Conservation (phyloP, 2,113 vertebrate species). For the Sardina pilchardus region DNA sequence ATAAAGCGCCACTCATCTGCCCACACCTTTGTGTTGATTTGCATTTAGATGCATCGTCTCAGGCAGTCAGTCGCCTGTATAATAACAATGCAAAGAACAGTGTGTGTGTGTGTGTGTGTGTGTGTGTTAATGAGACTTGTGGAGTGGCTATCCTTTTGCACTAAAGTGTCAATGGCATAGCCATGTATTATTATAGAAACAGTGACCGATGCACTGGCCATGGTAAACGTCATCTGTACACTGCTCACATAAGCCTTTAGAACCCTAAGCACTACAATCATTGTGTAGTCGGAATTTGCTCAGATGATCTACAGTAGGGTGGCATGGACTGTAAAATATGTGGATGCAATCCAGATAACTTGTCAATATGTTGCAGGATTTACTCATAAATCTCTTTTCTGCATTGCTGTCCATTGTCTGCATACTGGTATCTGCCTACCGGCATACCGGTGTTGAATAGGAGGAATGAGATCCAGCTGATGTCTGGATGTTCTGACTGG, state of each 20-base stretch:
- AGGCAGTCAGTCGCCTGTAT: not conserved
- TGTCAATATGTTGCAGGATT: not conserved
- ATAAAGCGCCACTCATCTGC: not conserved
- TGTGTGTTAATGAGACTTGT: not conserved
- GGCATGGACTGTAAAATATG: not conserved
- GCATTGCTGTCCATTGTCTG: too few species aligned
- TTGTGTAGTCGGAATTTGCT: not conserved
- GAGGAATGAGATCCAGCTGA: too few species aligned
- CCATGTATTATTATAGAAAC: not conserved
- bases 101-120: too few species aligned
- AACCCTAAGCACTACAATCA: not conserved
- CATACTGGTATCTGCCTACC: too few species aligned
- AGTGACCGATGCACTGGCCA: not conserved
- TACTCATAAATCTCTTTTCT: too few species aligned
- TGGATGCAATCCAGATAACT: not conserved
- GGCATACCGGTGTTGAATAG: too few species aligned
- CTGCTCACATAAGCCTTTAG: not conserved
- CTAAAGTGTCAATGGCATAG: not conserved
- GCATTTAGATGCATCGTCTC: not conserved
- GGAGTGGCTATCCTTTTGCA: not conserved
- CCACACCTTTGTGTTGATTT: not conserved
- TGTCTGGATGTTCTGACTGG: too few species aligned
- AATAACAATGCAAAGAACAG: not conserved
- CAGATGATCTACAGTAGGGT: not conserved
- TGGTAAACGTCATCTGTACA: not conserved